phyloP scores from a whole-genome alignment of 2,888 invertebrate species.

The Ormyrus nitidulus region DNA sequence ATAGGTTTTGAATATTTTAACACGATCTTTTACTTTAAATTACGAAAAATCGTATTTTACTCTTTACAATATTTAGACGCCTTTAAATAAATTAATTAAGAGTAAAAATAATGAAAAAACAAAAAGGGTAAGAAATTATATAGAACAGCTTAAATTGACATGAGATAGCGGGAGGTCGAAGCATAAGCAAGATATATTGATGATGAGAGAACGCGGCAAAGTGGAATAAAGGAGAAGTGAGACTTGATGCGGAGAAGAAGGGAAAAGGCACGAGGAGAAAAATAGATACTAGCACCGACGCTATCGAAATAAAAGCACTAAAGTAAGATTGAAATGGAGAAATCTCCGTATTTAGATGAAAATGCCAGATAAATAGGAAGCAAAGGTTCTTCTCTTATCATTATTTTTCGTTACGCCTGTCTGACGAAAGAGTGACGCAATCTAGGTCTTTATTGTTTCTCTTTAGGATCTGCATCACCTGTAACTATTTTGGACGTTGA shows the following conservation, averaged over 20 bases:
- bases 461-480: background rate
- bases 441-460: constrained; percentile 27
- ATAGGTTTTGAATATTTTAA: no score
- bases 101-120: background rate
- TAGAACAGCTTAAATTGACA: background rate
- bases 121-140: background rate
- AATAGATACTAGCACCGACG: constrained; percentile 15
- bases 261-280: background rate
- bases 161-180: background rate
- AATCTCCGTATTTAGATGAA: constrained; percentile 30
- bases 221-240: background rate
- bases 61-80: no score
- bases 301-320: constrained; percentile 29
- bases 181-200: constrained; percentile 34
- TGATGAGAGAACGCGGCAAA: constrained; percentile 5
- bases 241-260: background rate
- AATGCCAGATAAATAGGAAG: background rate
- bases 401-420: background rate
- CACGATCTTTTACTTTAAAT: no score
- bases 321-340: constrained; percentile 38
- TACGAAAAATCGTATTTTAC: no score
- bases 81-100: background rate
- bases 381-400: background rate
- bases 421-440: constrained; percentile 32
- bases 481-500: background rate